Base-by-base conservation (phyloP, 1,140 invertebrate genomes). In the Oryctes rhinoceros region DNA sequence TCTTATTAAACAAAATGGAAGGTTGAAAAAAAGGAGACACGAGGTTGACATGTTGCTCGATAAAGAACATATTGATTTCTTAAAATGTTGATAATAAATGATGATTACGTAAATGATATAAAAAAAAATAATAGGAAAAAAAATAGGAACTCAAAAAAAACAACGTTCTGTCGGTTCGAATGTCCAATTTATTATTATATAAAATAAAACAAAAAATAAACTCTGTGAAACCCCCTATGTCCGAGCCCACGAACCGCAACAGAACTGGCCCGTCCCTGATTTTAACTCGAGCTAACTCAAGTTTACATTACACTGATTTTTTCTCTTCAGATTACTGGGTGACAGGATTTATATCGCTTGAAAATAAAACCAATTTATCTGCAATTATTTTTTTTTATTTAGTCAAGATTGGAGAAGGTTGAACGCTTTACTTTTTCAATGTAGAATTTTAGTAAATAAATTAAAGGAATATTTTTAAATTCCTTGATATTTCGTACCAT, bases 171-270 rank as follows among this genome's bases (percentile, higher is more conserved):
- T 11, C 65, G 65, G 65, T 67, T 67, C 65, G 65, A 67, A 24
- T 67, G 65, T 67, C 65, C 65, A 67, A 67, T 30, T 67, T 67
- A 67, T 11, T 24, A 67, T 67, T 67, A 24, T 67, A 67, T 24
- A 35, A 67, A 67, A 11, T 67, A 24, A 18, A 67, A 24, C 18
- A 9, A 11, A 67, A 67, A 10, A 62, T 62, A 62, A 35, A 67
- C 30, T 24, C 10, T 67, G 65, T 67, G 30, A 67, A 67, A 18
- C 65, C 65, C 65, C 65, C 65, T 67, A 24, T 67, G 30, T 67
- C 65, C 65, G 65, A 67, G 65, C 65, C 65, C 65, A 24, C 65
- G 65, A 67, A 67, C 65, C 65, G 65, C 18, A 18, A 18, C n/a
- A 35, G 65, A 35, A 67, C 30, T 67, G 65, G 65, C 65, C 65